phyloP scores from a whole-genome alignment of 2,888 invertebrate genomes.

The Oscheius onirici region DNA sequence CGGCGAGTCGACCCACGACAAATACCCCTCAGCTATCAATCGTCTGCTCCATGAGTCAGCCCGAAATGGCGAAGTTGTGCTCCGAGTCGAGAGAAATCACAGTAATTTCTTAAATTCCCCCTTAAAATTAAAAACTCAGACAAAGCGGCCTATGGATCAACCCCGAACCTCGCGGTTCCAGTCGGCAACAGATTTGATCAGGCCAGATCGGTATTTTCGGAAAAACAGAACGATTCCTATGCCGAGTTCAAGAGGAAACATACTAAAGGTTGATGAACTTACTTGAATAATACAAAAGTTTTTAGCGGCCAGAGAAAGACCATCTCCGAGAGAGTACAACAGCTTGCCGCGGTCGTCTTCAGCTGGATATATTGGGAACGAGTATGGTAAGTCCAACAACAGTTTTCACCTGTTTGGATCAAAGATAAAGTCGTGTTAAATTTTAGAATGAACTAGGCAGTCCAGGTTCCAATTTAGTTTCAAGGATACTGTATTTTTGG shows the following conservation, averaged over 20 bases:
- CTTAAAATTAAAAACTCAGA: not conserved
- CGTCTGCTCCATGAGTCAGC: constrained; percentile 69
- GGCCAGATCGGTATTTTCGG: constrained; percentile 20
- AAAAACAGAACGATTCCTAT: constrained; percentile 42
- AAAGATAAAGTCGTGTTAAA: too few species aligned
- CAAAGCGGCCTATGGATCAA: constrained; percentile 18
- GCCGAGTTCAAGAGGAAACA: constrained; percentile 54
- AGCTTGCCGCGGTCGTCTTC: constrained; percentile 47
- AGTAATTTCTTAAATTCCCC: constrained; percentile 37
- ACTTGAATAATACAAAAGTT: not conserved
- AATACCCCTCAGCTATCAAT: constrained; percentile 69
- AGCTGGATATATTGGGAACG: constrained; percentile 17
- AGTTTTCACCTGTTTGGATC: too few species aligned
- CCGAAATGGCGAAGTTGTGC: constrained; percentile 51
- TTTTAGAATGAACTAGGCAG: too few species aligned
- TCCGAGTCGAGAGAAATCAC: constrained; percentile 43
- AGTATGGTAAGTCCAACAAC: constrained; percentile 7
- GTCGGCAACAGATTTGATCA: constrained; percentile 9
- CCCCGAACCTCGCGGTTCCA: constrained; percentile 18
- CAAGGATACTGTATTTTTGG: too few species aligned
- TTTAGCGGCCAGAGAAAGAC: constrained; percentile 35
- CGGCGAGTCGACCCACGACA: constrained; percentile 64
- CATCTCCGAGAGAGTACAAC: constrained; percentile 48
- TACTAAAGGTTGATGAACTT: constrained; percentile 22
- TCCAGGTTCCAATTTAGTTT: too few species aligned